phyloP scores from a whole-genome alignment of 1,140 invertebrate genomes.

The Drosophila suzukii region DNA sequence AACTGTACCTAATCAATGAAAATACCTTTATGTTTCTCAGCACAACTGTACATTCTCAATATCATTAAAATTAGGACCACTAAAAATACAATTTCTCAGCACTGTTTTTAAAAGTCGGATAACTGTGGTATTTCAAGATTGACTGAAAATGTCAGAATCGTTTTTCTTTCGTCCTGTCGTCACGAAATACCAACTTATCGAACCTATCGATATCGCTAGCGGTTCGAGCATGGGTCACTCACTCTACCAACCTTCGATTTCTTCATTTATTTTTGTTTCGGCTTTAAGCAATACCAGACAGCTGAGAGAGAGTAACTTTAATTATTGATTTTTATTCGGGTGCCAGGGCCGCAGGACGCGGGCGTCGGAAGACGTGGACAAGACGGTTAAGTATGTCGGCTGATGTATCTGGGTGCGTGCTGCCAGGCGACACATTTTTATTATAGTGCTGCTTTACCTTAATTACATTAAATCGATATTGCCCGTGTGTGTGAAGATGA shows the following conservation, averaged over 20 bases:
- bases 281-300: slow-evolving; percentile 9
- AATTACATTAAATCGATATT: slow-evolving; percentile 57
- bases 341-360: slow-evolving; percentile 2
- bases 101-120: too few relatives aligned
- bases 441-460: slow-evolving; percentile 46
- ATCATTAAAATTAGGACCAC: too few relatives aligned
- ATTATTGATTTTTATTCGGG: slow-evolving; percentile 51
- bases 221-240: background rate
- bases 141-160: too few relatives aligned
- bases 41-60: too few relatives aligned
- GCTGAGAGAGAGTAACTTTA: slow-evolving; percentile 37
- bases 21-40: too few relatives aligned
- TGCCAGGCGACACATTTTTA: slow-evolving; percentile 39
- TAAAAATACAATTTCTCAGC: too few relatives aligned
- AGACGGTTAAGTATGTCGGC: slow-evolving; percentile 10
- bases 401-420: slow-evolving; percentile 24
- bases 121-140: too few relatives aligned
- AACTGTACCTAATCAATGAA: too few relatives aligned
- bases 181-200: background rate
- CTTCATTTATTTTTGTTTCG: background rate
- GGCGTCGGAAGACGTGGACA: slow-evolving; percentile 2
- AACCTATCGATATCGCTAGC: slow-evolving; percentile 7
- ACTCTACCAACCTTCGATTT: background rate
- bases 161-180: too few relatives aligned
- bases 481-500: background rate